These are phyloP conservation scores for Zhuqinia jingwanae DNA, from an alignment of 2,888 invertebrate genomes.

Conservation along the genomic window DNA sequence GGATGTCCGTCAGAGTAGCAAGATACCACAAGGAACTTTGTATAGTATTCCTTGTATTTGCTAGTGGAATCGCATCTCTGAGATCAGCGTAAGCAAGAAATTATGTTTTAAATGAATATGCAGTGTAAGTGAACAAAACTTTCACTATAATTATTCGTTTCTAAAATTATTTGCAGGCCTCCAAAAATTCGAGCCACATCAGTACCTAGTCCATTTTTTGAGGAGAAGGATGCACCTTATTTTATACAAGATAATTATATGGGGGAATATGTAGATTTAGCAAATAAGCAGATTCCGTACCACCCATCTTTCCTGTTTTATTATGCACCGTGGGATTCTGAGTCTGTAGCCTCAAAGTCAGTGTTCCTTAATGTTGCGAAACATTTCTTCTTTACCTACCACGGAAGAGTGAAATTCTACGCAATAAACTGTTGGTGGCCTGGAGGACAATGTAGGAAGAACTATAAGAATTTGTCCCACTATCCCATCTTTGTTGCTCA, in stretches of 20 bases:
- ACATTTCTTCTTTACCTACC: conserved; percentile 72
- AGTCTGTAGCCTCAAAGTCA: conserved; percentile 75
- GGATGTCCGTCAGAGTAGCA: conserved; percentile 72
- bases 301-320: conserved; percentile 78
- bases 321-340: conserved; percentile 79
- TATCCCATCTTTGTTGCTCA: conserved; percentile 79
- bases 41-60: conserved; percentile 75
- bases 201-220: conserved; percentile 77
- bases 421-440: conserved; percentile 79
- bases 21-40: conserved; percentile 78
- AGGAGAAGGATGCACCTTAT: conserved; percentile 49
- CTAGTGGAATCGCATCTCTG: conserved; percentile 75
- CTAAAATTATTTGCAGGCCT: conserved; percentile 61
- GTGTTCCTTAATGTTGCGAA: conserved; percentile 77
- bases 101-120: no score
- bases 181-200: conserved; percentile 75
- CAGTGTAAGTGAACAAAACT: background rate
- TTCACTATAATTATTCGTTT: background rate
- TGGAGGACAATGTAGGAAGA: conserved; percentile 78
- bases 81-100: conserved; percentile 74
- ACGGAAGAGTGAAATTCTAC: conserved; percentile 75
- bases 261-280: conserved; percentile 78
- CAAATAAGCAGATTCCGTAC: conserved; percentile 76
- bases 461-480: conserved; percentile 78
- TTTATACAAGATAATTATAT: conserved; percentile 76